Conservation (phyloP, 2,888 invertebrate species). For the Nebria brevicollis region DNA sequence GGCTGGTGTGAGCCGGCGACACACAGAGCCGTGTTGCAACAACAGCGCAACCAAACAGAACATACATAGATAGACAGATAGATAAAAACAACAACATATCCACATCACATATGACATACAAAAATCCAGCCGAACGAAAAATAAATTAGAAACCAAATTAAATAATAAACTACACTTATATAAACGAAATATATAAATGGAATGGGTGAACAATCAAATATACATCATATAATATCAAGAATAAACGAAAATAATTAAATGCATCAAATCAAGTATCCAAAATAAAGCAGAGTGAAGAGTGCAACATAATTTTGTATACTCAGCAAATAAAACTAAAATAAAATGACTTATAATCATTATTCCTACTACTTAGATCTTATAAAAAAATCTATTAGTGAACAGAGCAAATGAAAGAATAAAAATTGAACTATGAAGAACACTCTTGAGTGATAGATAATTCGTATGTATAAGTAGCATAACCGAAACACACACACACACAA, state of each 20-base stretch:
- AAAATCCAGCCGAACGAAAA: neutral
- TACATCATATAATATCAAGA: no score
- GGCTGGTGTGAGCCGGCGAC: slow-evolving; percentile 20
- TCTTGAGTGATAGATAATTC: neutral
- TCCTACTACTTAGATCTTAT: no score
- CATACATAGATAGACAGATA: neutral
- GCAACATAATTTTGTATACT: no score
- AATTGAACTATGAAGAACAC: neutral
- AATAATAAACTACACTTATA: no score
- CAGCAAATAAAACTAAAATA: no score
- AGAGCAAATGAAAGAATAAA: neutral
- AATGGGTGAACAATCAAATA: no score
- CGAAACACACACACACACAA: neutral
- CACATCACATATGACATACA: neutral
- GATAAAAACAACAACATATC: neutral
- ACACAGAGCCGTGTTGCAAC: slow-evolving; percentile 19
- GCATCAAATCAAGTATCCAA: no score
- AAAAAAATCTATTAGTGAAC: no score
- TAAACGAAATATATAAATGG: no score
- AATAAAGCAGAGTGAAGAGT: no score
- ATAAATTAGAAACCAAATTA: neutral
- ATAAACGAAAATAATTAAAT: no score
- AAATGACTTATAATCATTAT: no score
- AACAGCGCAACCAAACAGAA: slow-evolving; percentile 11
- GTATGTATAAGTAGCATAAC: neutral